Evolutionary conservation across 2,888 invertebrate genomes (phyloP).

Genomic region (Andricus curvator): DNA sequence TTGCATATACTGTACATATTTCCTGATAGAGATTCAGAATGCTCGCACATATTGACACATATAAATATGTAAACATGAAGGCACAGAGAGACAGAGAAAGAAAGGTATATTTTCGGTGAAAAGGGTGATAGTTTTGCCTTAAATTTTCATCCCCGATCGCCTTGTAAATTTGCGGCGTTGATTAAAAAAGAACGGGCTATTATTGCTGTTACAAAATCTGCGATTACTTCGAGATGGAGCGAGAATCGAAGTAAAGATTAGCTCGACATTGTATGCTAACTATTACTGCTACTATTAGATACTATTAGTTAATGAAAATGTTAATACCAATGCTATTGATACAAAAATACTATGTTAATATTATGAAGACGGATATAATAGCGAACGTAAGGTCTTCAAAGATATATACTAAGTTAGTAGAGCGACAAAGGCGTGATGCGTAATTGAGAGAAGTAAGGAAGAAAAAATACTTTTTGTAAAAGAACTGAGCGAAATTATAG

Average conservation of each 20-base stretch:
- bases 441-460: conserved; percentile 40
- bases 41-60: conserved; percentile 52
- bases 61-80: conserved; percentile 49
- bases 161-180: conserved; percentile 61
- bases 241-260: conserved; percentile 59
- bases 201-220: conserved; percentile 57
- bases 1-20: conserved; percentile 64
- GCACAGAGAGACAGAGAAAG: conserved; percentile 29
- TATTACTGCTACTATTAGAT: conserved; percentile 57
- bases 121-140: conserved; percentile 70
- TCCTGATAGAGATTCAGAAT: conserved; percentile 55
- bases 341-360: conserved; percentile 47
- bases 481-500: conserved; percentile 48
- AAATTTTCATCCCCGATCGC: conserved; percentile 69
- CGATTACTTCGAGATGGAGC: conserved; percentile 54
- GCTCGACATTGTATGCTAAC: conserved; percentile 59
- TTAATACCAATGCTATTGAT: conserved; percentile 59
- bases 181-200: conserved; percentile 61
- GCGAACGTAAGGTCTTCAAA: conserved; percentile 51
- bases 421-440: conserved; percentile 40
- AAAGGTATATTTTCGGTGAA: conserved; percentile 58
- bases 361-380: conserved; percentile 54
- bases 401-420: conserved; percentile 55
- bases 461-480: conserved; percentile 54
- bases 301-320: conserved; percentile 59